Evolutionary conservation across 2,113 vertebrate genomes (phyloP), one percentile per base, ranked within the genome.

Genomic region (Pao palembangensis): DNA sequence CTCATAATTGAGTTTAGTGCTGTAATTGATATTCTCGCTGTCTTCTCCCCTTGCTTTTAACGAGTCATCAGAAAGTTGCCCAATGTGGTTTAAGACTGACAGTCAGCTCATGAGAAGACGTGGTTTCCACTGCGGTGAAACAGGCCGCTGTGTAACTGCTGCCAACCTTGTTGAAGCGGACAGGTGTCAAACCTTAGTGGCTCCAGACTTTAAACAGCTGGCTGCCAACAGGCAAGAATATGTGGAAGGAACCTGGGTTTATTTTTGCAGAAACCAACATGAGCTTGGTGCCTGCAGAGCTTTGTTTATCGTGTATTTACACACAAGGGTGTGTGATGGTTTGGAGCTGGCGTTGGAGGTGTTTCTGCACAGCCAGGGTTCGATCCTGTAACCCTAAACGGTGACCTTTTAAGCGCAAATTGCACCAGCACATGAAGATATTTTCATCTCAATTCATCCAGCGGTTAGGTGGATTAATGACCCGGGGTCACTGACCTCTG

Each of bases 141-240:
- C 34, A 4, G 34, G 8, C 34, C 10, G 34, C 66, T 71, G 64
- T 46, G 71, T 69, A 71, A 64, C 65, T 38, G 50, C 19, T 63
- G 53, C 41, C 10, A 41, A 2, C 58, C 17, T 38, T 51, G 68
- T 61, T 51, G 59, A 52, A 71, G 46, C 67, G 59, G 79, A 85
- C 85, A 89, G 88, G 86, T 89, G 86, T 83, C 65, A 69, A 77
- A 75, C 73, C 67, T 76, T 47, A 57, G 62, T 12, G 54, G 61
- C 73, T 76, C 28, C 67, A 76, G 61, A 73, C 64, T 75, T 60
- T 78, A 80, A 84, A 85, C 87, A 86, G 65, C 82, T 85, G 72
- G 71, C 66, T 55, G 61, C 71, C 66, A 52, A 12, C 20, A 61
- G 69, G 67, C 63, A 73, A 50, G 47, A 59, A 51, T 15, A 57